Evolutionary conservation across 2,888 invertebrate species (phyloP), one percentile per base, ranked within the genome.

Genomic region (Agrilus mali): DNA sequence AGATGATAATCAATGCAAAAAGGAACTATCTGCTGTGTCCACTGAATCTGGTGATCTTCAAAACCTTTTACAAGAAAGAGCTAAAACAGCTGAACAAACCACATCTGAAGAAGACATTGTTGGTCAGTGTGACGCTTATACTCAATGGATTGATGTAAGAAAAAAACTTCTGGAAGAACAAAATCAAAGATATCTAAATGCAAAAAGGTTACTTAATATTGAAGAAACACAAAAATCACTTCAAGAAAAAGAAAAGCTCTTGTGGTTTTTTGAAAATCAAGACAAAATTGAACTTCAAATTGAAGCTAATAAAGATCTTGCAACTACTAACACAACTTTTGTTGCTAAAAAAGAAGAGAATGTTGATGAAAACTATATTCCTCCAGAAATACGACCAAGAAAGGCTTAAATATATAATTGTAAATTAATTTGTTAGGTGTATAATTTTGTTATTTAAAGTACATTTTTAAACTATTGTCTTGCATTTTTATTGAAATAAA

Each of bases 251-350:
- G 86, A 87, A 57, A 70, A 72, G 46, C 73, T 74, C 51, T 59
- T 82, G 41, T 82, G 82, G 82, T 89, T 83, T 75, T 89, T 89
- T 66, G 84, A 88, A 47, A 82, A 84, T 58, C 78, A 85, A 60
- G 85, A 86, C 34, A 64, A 79, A 54, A 75, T 86, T 52, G 83
- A 86, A 55, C 66, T 87, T 37, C 62, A 75, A 60, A 83, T 86
- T 53, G 80, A 78, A 57, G 74, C 64, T 60, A 80, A 72, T 60
- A 70, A 63, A 59, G 67, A 65, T 10, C 38, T 50, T 42, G 12
- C 46, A 46, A 42, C 50, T 27, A 10, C 27, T 27, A 27, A 27
- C 8, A 27, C 50, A 33, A 54, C 48, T 10, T 22, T 32, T 32
- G 7, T 27, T 27, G 17, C 16, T 3, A 41, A 27, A 17, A 36